Evolutionary conservation across 2,113 vertebrate species (phyloP).

Genomic region (Psettodes erumei): DNA sequence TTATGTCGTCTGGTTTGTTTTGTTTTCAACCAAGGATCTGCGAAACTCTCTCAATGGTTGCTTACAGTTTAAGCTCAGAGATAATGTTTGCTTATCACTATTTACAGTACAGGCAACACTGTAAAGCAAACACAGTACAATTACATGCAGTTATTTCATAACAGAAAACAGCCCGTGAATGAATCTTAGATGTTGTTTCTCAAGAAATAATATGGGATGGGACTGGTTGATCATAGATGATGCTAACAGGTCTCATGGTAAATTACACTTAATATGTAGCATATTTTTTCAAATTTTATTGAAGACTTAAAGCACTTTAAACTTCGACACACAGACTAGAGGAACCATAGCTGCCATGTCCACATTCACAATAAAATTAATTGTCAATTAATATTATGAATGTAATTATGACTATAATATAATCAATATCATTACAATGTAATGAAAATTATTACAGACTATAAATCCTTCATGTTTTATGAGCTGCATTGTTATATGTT

Average conservation of each 20-base stretch:
- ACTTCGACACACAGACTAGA: no score
- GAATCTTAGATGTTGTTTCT: slow-evolving; percentile 6
- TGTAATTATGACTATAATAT: no score
- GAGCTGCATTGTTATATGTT: neutral
- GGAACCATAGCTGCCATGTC: no score
- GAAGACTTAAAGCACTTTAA: no score
- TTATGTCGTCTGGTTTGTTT: slow-evolving; percentile 62
- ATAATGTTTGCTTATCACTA: slow-evolving; percentile 36
- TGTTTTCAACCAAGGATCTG: slow-evolving; percentile 38
- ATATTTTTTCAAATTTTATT: no score
- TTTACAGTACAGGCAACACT: slow-evolving; percentile 31
- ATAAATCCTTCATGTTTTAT: neutral
- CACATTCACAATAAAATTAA: neutral
- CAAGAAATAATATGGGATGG: neutral
- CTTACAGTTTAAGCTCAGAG: slow-evolving; percentile 41
- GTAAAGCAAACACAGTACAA: neutral
- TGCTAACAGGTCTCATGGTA: neutral
- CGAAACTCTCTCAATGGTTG: slow-evolving; percentile 39
- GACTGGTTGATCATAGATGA: neutral
- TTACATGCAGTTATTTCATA: neutral
- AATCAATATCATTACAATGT: no score
- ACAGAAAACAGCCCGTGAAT: neutral
- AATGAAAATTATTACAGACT: no score
- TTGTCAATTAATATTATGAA: no score
- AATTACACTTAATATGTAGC: no score